Evolutionary conservation across 1,140 invertebrate species (phyloP), one percentile per base, ranked within the genome.

Genomic region (Callitettix versicolor): DNA sequence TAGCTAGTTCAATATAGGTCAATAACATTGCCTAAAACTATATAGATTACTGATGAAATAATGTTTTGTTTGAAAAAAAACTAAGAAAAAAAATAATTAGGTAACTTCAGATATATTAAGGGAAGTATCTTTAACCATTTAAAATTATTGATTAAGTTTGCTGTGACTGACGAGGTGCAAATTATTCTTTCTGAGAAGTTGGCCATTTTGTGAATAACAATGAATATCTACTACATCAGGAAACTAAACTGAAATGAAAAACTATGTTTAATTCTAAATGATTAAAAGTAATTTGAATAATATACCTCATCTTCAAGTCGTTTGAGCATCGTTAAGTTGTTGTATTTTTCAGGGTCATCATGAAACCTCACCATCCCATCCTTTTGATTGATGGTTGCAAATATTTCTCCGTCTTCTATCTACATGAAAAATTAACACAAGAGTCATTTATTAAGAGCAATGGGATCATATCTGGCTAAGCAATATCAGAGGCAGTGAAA

Each of bases 361-460:
- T 91, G 83, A 68, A 98, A 98, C 21, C 92, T 76, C 14, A 98
- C 94, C 94, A 97, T 98, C 11, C 94, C 94, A 74, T 97, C 94
- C 71, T 93, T 94, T 72, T 97, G 91, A 75, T 97, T 96, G 50
- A 98, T 97, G 58, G 88, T 89, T 1, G 94, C 95, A 77, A 87
- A 96, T 60, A 98, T 97, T 76, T 97, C 91, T 49, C 89, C 88
- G 72, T 95, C 91, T 75, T 96, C 91, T 63, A 98, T 98, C 93
- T 96, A 64, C n/a, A 46, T 70, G 69, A 55, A 47, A 62, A 48
- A 50, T 51, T 44, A 53, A 44, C 14, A 44, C 33, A 56, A 56
- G 38, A 24, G n/a, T n/a, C n/a, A n/a, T n/a, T n/a, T n/a, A n/a
- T n/a, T n/a, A n/a, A n/a, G 49, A 9, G 34, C n/a, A 52, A 33